Conservation (phyloP, 1,140 invertebrate species). For the Nebria ingens region DNA sequence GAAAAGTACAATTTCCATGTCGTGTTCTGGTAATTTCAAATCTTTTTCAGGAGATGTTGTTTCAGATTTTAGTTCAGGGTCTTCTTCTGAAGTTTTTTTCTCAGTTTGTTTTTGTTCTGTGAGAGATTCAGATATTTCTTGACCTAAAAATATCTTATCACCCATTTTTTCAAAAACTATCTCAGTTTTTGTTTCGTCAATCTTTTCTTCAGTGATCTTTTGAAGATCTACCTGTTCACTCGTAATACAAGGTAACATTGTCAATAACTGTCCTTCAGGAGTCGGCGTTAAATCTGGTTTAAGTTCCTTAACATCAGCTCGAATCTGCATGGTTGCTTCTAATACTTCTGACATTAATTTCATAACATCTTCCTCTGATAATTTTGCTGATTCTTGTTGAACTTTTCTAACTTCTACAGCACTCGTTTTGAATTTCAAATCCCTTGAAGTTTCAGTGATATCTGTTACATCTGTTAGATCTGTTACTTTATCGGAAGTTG, state of each 20-base stretch:
- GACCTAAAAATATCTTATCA: too few species aligned
- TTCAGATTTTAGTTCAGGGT: neutral
- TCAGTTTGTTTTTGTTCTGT: too few species aligned
- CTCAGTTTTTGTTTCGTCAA: neutral
- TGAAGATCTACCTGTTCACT: conserved; percentile 16
- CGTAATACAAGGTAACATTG: conserved; percentile 22
- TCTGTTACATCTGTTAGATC: conserved; percentile 15
- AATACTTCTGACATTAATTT: conserved; percentile 39
- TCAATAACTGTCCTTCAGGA: conserved; percentile 34
- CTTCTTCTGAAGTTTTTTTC: neutral
- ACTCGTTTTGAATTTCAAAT: conserved; percentile 13
- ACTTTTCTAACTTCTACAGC: conserved; percentile 13
- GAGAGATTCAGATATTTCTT: too few species aligned
- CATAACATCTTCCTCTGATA: conserved; percentile 33
- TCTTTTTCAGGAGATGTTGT: neutral
- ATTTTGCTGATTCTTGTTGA: conserved; percentile 13
- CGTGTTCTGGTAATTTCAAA: neutral
- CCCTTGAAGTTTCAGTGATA: conserved; percentile 11
- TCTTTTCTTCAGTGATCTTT: neutral
- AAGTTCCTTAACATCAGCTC: conserved; percentile 40
- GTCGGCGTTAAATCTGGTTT: conserved; percentile 43
- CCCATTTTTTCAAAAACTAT: too few species aligned
- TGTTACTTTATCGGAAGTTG: neutral
- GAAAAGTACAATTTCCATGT: neutral
- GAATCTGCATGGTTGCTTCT: conserved; percentile 40